phyloP scores from a whole-genome alignment of 2,797 vertebrate species.

The Amblyopsis hoosieri region DNA sequence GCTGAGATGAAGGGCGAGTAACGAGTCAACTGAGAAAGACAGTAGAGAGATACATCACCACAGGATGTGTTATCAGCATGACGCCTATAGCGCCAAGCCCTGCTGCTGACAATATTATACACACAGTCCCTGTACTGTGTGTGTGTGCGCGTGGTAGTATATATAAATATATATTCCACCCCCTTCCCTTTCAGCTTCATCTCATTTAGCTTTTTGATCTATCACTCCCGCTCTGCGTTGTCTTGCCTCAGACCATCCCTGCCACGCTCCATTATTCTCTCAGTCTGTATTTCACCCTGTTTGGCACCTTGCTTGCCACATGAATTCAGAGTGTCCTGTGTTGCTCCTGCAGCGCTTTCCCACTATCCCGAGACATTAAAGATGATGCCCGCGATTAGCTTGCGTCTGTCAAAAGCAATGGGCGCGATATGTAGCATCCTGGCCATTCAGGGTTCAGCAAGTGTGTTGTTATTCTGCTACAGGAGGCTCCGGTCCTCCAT shows the following conservation, averaged over 20 bases:
- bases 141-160: slow-evolving; percentile 12
- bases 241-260: neutral
- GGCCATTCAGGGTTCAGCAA: no score
- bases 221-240: neutral
- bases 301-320: slow-evolving; percentile 34
- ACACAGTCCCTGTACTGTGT: slow-evolving; percentile 20
- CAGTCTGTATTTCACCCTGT: slow-evolving; percentile 17
- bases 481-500: no score
- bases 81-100: slow-evolving; percentile 50
- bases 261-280: slow-evolving; percentile 5
- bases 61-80: slow-evolving; percentile 15
- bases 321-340: slow-evolving; percentile 22
- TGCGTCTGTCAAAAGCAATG: neutral
- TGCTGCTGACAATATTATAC: slow-evolving; percentile 30
- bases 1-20: no score
- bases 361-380: neutral
- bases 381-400: neutral
- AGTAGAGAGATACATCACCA: no score
- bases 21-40: no score
- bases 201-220: neutral
- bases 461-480: no score
- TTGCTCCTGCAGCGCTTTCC: neutral
- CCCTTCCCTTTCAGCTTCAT: neutral
- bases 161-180: no score
- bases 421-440: no score